Conservation (phyloP, 2,113 vertebrate genomes). For the rabbit (Oryctolagus cuniculus) region mOryCun1.1 NC_091443.1:104797001-104797500, state of each 20-base stretch:
- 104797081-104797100: neutral
- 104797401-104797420: neutral
- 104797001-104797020: no score
- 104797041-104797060: neutral
- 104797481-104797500: neutral
- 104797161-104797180: neutral
- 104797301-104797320: rapidly evolving
- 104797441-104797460: neutral
- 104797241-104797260: neutral
- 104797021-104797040: rapidly evolving
- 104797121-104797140: neutral
- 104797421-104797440: neutral
- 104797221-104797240: rapidly evolving
- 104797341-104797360: neutral
- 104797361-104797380: neutral
- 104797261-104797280: no score
- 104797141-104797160: rapidly evolving
- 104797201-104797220: neutral
- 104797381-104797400: neutral
- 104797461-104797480: neutral
- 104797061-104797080: neutral
- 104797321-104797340: rapidly evolving
- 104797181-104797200: neutral
- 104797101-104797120: neutral
- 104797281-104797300: rapidly evolving